Percentiles rank a stretch among this genome's conserved stretches.
phyloP scores from a whole-genome alignment of 2,797 vertebrate species.

The Picus viridis region DNA sequence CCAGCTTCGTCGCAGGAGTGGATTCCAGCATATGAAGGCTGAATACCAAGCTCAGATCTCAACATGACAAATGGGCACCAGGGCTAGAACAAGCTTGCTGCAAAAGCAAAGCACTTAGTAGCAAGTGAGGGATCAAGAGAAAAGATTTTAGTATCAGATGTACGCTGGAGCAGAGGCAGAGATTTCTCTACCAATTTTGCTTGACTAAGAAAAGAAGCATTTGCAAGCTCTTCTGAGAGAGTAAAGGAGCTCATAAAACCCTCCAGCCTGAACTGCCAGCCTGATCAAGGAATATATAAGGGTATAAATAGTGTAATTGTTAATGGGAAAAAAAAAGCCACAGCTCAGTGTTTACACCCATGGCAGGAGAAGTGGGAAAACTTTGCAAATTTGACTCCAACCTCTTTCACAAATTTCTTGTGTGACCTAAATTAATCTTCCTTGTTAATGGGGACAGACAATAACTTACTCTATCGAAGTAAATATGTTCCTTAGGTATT shows the following conservation, averaged over 20 bases:
- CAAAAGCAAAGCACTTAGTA: neutral
- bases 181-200: neutral
- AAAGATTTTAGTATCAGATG: neutral
- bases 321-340: neutral
- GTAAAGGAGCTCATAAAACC: neutral
- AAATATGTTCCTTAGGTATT: neutral
- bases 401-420: neutral
- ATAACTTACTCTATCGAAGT: neutral
- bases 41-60: slow-evolving; percentile 31
- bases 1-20: neutral
- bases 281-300: neutral
- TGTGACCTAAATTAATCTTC: neutral
- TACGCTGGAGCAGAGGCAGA: neutral
- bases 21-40: neutral
- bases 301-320: neutral
- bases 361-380: neutral
- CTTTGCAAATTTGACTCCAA: neutral
- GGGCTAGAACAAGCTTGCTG: neutral
- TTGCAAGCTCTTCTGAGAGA: neutral
- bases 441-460: neutral
- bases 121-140: neutral
- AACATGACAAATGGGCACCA: accelerated
- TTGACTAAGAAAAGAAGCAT: neutral
- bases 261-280: neutral
- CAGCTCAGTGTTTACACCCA: neutral